Evolutionary conservation across 2,888 invertebrate genomes (phyloP).

Genomic region (Leptopterna dolabrata): DNA sequence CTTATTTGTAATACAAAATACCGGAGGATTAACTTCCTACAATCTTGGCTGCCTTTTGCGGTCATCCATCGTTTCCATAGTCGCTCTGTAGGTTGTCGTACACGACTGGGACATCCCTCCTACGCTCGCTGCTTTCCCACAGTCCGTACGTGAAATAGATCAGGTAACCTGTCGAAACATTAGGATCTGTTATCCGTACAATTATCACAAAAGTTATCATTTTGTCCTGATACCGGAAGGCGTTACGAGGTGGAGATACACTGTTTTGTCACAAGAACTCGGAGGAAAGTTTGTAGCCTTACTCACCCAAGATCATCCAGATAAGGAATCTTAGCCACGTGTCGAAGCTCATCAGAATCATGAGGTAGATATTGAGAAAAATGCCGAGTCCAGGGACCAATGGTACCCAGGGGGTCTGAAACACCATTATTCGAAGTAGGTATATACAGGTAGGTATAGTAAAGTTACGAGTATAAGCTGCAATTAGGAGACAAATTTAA

Average conservation of each 20-base stretch:
- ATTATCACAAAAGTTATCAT: background rate
- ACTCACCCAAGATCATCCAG: slow-evolving; percentile 84
- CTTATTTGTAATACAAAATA: too few species aligned
- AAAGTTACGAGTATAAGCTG: too few species aligned
- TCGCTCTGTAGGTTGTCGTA: slow-evolving; percentile 54
- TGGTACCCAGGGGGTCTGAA: slow-evolving; percentile 86
- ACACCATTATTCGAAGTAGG: slow-evolving; percentile 56
- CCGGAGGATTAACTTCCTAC: background rate
- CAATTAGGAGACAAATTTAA: too few species aligned
- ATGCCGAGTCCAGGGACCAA: slow-evolving; percentile 84
- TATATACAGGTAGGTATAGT: too few species aligned
- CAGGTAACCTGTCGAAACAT: slow-evolving; percentile 72
- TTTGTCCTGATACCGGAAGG: too few species aligned
- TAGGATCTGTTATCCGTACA: background rate
- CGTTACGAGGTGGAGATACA: too few species aligned
- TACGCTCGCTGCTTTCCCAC: slow-evolving; percentile 73
- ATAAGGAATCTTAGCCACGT: slow-evolving; percentile 88
- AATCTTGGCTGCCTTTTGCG: background rate
- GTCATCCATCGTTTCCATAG: slow-evolving; percentile 38
- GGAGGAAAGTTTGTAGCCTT: background rate
- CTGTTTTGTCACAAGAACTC: too few species aligned
- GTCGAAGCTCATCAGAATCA: slow-evolving; percentile 79
- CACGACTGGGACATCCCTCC: slow-evolving; percentile 31
- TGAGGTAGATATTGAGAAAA: slow-evolving; percentile 84
- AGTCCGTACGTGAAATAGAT: slow-evolving; percentile 82